Conservation (phyloP, 2,888 invertebrate species). For the Deilephila porcellus region DNA sequence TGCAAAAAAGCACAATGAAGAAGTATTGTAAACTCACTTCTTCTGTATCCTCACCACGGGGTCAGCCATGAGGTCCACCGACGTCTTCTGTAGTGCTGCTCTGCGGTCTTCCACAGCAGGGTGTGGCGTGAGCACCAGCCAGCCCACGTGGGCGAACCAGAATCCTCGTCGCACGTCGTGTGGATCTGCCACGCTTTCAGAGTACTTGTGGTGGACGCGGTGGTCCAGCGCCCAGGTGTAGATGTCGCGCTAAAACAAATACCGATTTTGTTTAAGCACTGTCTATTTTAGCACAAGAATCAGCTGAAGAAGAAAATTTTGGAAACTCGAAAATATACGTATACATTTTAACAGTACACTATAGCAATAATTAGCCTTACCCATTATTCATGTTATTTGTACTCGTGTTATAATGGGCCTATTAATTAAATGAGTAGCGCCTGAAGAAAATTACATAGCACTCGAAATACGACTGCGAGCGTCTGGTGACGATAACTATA, state of each 20-base stretch:
- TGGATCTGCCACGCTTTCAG: slow-evolving; percentile 94
- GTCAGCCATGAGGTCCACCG: slow-evolving; percentile 90
- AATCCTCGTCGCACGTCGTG: slow-evolving; percentile 94
- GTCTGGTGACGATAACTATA: background rate
- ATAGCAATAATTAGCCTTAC: no score
- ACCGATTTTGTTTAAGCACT: background rate
- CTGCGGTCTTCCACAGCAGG: slow-evolving; percentile 90
- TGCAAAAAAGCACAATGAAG: background rate
- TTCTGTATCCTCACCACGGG: slow-evolving; percentile 91
- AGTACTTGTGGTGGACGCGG: slow-evolving; percentile 94
- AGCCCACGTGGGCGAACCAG: slow-evolving; percentile 96
- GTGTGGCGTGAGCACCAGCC: slow-evolving; percentile 94
- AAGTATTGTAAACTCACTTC: slow-evolving; percentile 71
- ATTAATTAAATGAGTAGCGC: background rate
- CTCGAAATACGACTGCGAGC: background rate
- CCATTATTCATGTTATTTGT: no score
- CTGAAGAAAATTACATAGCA: slow-evolving; percentile 3
- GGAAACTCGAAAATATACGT: no score
- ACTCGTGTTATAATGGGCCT: background rate
- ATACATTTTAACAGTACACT: no score
- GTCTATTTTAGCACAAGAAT: background rate
- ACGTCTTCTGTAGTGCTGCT: slow-evolving; percentile 80
- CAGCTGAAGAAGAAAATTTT: no score
- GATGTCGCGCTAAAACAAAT: slow-evolving; percentile 87
- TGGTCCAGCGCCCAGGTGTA: slow-evolving; percentile 95